Evolutionary conservation across 2,888 invertebrate species (phyloP).

Genomic region (Cancer borealis): DNA sequence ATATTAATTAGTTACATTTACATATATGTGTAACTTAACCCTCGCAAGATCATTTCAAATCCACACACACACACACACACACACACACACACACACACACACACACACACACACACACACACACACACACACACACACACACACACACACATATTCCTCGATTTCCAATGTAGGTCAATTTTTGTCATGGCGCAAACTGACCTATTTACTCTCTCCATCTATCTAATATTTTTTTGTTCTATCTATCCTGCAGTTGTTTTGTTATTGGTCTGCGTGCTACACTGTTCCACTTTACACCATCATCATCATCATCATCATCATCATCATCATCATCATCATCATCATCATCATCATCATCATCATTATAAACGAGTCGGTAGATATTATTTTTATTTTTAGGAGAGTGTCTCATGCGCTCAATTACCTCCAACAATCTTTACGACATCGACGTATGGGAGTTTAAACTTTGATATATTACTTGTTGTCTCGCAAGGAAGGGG

Average conservation of each 20-base stretch:
- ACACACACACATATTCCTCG: background rate
- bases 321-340: too few species aligned
- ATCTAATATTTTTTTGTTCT: background rate
- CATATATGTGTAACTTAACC: background rate
- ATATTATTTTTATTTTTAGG: background rate
- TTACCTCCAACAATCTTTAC: background rate
- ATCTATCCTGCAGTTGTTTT: background rate
- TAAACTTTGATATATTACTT: background rate
- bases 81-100: background rate
- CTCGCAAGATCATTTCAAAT: background rate
- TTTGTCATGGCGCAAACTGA: background rate
- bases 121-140: background rate
- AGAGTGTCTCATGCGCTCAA: background rate
- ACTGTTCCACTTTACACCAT: background rate
- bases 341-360: too few species aligned
- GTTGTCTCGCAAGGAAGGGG: background rate
- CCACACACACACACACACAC: background rate
- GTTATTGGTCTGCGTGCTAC: background rate
- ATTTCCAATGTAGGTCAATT: background rate
- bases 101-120: background rate
- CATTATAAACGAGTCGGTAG: background rate
- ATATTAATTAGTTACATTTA: background rate
- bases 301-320: too few species aligned
- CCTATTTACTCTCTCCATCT: background rate
- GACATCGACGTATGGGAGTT: slow-evolving; percentile 6